Conservation (phyloP, 2,888 invertebrate species). For the Troglohyphantes excavatus region DNA sequence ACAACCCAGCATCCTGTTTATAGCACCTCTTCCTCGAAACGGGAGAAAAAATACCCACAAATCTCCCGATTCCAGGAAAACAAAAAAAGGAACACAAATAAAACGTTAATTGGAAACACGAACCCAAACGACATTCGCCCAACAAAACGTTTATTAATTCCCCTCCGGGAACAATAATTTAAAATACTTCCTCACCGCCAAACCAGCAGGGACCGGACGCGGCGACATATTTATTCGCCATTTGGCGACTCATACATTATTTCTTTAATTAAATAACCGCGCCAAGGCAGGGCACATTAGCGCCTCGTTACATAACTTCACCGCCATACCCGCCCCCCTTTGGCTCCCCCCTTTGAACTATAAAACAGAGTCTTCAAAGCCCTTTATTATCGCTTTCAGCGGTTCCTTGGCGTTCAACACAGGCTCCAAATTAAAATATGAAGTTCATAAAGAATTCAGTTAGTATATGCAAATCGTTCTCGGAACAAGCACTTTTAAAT, state of each 20-base stretch:
- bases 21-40: neutral
- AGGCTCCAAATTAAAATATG: constrained; percentile 75
- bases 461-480: constrained; percentile 75
- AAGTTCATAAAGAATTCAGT: constrained; percentile 78
- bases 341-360: constrained; percentile 27
- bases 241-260: constrained; percentile 78
- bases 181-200: constrained; percentile 63
- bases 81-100: constrained; percentile 34
- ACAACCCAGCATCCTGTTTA: neutral
- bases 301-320: constrained; percentile 76
- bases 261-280: constrained; percentile 78
- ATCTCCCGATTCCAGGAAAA: constrained; percentile 35
- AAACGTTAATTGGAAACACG: constrained; percentile 74
- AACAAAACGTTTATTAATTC: constrained; percentile 78
- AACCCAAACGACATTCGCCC: constrained; percentile 53
- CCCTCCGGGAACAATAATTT: constrained; percentile 73
- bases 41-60: constrained; percentile 22
- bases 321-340: neutral
- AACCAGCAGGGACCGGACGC: constrained; percentile 48
- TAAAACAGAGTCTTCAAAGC: constrained; percentile 72
- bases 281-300: constrained; percentile 76
- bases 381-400: constrained; percentile 75
- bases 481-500: constrained; percentile 76
- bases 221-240: constrained; percentile 78
- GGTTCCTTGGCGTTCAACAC: constrained; percentile 17